Percentiles rank a stretch among this genome's conserved stretches.
Conservation (phyloP, 2,888 invertebrate genomes). For the Busseola fusca region DNA sequence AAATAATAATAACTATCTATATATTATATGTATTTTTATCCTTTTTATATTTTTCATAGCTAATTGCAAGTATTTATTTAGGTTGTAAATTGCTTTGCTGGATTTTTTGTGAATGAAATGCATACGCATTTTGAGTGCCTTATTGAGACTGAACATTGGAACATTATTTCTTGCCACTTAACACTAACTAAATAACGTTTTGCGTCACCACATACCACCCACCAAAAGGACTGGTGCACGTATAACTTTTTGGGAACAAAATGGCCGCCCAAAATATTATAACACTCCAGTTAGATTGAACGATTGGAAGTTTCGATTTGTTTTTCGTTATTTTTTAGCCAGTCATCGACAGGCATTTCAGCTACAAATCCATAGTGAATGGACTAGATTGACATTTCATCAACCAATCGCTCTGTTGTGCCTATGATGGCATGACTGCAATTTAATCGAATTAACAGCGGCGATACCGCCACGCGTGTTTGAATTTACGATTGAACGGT, state of each 20-base stretch:
- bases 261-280: not conserved
- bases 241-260: not conserved
- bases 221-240: not conserved
- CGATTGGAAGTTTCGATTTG: not conserved
- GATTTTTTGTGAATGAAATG: too few relatives aligned
- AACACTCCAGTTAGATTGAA: not conserved
- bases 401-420: conserved; percentile 20
- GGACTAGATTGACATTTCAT: conserved; percentile 42
- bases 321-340: not conserved
- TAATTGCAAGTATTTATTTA: too few relatives aligned
- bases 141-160: too few relatives aligned
- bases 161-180: too few relatives aligned
- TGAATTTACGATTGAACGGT: conserved; percentile 56
- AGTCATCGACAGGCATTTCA: conserved; percentile 8
- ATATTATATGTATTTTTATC: too few relatives aligned
- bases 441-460: conserved; percentile 56
- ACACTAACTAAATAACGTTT: too few relatives aligned
- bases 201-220: too few relatives aligned
- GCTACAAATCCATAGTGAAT: conserved; percentile 13
- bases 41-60: too few relatives aligned
- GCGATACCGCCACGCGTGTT: conserved; percentile 46
- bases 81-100: too few relatives aligned
- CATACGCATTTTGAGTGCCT: too few relatives aligned
- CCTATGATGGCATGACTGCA: conserved; percentile 50
- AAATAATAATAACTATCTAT: too few relatives aligned